Evolutionary conservation across 1,140 invertebrate species (phyloP).

Genomic region (Drosophila malerkotliana): DNA sequence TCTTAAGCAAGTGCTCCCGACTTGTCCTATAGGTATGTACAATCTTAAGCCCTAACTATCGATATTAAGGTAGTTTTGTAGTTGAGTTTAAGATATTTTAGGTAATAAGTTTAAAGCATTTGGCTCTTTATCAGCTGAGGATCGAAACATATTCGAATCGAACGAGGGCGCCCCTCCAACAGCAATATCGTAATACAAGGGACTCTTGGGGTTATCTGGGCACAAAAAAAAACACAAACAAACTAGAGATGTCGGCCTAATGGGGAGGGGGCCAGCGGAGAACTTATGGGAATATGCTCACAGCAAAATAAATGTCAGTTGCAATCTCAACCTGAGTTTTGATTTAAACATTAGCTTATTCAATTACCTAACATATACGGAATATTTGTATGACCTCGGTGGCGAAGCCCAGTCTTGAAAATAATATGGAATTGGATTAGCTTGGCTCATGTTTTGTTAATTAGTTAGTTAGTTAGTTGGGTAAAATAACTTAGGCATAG

Average conservation of each 20-base stretch:
- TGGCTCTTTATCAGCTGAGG: conserved; percentile 54
- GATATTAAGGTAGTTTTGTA: conserved; percentile 54
- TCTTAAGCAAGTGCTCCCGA: conserved; percentile 33
- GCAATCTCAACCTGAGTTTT: conserved; percentile 77
- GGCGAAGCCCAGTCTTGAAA: conserved; percentile 66
- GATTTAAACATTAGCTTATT: conserved; percentile 27
- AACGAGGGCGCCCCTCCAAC: conserved; percentile 17
- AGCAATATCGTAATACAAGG: conserved; percentile 24
- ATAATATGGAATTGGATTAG: conserved; percentile 51
- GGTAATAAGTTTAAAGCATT: conserved; percentile 44
- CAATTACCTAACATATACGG: conserved; percentile 30
- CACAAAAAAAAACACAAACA: neutral
- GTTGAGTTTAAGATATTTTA: conserved; percentile 49
- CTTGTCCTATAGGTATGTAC: conserved; percentile 68
- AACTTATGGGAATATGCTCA: conserved; percentile 64
- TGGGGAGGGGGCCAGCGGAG: conserved; percentile 17
- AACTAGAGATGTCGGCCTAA: conserved; percentile 9
- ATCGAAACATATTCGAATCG: conserved; percentile 49
- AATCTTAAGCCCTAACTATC: conserved; percentile 44
- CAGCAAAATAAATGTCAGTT: conserved; percentile 70
- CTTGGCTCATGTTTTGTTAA: conserved; percentile 12
- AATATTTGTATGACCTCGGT: conserved; percentile 34
- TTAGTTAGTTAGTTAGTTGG: conserved; percentile 10
- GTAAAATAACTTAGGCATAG: conserved; percentile 32
- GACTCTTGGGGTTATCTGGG: neutral